phyloP scores from a whole-genome alignment of 2,797 vertebrate genomes.

The Darevskia mixta region DNA sequence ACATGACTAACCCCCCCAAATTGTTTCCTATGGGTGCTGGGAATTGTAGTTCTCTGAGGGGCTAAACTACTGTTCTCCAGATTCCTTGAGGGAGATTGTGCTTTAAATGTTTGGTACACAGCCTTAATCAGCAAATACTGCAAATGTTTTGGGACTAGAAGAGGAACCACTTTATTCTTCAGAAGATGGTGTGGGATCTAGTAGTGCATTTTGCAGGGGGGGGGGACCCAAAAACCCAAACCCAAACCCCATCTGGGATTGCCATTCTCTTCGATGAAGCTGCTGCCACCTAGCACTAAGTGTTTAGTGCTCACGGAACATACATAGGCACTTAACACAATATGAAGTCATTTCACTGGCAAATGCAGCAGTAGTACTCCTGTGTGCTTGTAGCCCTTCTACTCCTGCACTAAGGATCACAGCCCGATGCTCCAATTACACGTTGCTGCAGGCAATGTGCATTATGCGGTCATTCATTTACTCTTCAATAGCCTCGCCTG shows the following conservation, averaged over 20 bases:
- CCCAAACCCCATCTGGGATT: too few species aligned
- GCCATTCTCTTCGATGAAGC: not conserved
- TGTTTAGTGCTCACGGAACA: not conserved
- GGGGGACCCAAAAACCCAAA: too few species aligned
- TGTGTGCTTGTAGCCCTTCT: not conserved
- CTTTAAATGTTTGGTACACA: too few species aligned
- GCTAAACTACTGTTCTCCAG: too few species aligned
- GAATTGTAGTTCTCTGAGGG: too few species aligned
- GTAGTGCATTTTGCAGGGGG: not conserved
- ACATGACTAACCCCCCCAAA: too few species aligned
- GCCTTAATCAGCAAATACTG: too few species aligned
- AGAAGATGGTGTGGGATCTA: not conserved
- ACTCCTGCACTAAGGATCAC: not conserved
- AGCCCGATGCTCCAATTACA: conserved; percentile 4
- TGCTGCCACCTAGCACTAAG: not conserved
- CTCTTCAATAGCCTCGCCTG: conserved; percentile 2
- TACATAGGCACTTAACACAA: not conserved
- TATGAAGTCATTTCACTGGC: not conserved
- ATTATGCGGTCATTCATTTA: conserved; percentile 55
- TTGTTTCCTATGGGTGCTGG: too few species aligned
- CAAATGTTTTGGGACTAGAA: not conserved
- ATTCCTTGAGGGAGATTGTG: too few species aligned
- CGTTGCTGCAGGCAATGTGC: conserved; percentile 38
- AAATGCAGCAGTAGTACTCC: not conserved
- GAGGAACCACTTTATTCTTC: not conserved